Evolutionary conservation across 2,888 invertebrate genomes (phyloP), one percentile per base, ranked within the genome.

Genomic region (Polylopha cassiicola): DNA sequence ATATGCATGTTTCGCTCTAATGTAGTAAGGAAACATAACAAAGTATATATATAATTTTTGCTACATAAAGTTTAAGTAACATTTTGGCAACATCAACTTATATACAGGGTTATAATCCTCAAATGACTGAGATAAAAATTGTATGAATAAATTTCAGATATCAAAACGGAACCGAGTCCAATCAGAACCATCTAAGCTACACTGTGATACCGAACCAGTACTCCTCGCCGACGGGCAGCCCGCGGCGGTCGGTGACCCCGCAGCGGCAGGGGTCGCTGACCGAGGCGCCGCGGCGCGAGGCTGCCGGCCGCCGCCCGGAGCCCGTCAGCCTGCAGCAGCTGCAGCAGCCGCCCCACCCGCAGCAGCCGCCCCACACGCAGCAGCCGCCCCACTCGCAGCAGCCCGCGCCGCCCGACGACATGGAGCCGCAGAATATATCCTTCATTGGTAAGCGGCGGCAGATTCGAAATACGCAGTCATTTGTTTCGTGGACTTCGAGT

Each of bases 341-440:
- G 28, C 77, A 66, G 28, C 39, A 89, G 5, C 88, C 91, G 1
- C 86, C 90, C 28, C 89, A 91, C 29, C 88, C 89, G n/a, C 89
- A 91, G 7, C 88, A 91, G 30, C 88, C 87, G 88, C 90, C 30
- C 88, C 89, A n/a, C 91, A 90, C 13, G 88, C 90, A n/a, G n/a
- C n/a, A n/a, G n/a, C n/a, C n/a, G n/a, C n/a, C n/a, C n/a, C n/a
- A n/a, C n/a, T n/a, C n/a, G n/a, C n/a, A n/a, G n/a, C 37, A 88
- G 11, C 89, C 91, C 24, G 88, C 89, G 7, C 91, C 90, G 15
- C 89, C 91, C 11, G 95, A 94, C 65, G 95, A 95, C 65, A 95
- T 96, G 95, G 95, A 95, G 58, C 95, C 96, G 0, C 96, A 96
- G 71, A 95, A 93, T 80, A 95, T 96, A 61, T 95, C 95, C 37